Percentiles rank a stretch among this genome's conserved stretches.
phyloP scores from a whole-genome alignment of 2,113 vertebrate species.

The Diadophis punctatus region DNA sequence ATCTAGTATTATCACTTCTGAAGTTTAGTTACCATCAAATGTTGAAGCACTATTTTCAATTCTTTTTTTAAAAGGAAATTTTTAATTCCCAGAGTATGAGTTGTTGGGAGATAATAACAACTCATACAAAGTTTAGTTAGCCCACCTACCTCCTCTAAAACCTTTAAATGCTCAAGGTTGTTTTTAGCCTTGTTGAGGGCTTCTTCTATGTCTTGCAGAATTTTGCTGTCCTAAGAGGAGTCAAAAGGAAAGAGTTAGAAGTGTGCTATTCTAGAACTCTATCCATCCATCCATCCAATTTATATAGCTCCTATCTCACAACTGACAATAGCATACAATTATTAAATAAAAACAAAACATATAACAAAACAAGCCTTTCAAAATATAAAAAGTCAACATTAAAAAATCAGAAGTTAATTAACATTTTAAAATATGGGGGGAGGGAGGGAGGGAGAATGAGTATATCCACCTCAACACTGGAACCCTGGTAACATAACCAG shows the following conservation, averaged over 20 bases:
- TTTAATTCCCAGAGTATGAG: neutral
- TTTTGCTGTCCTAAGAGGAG: constrained; percentile 54
- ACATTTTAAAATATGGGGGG: neutral
- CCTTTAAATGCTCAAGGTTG: constrained; percentile 58
- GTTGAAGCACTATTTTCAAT: neutral
- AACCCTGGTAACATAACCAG: neutral
- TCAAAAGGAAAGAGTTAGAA: neutral
- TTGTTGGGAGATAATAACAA: neutral
- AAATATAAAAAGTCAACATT: neutral
- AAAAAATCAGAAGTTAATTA: neutral
- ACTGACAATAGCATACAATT: neutral
- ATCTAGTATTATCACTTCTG: no score
- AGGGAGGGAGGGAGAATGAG: neutral
- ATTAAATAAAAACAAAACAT: neutral
- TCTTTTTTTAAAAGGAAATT: neutral
- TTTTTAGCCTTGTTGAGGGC: constrained; percentile 56
- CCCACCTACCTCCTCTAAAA: constrained; percentile 65
- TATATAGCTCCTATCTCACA: neutral
- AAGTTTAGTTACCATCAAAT: neutral
- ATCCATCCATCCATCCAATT: neutral
- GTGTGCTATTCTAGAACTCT: neutral
- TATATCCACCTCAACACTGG: neutral
- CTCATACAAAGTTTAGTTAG: constrained; percentile 24
- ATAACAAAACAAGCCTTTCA: neutral
- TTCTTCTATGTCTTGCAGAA: constrained; percentile 61